phyloP scores from a whole-genome alignment of 2,888 invertebrate species.

The Trypoxylon attenuatum region DNA sequence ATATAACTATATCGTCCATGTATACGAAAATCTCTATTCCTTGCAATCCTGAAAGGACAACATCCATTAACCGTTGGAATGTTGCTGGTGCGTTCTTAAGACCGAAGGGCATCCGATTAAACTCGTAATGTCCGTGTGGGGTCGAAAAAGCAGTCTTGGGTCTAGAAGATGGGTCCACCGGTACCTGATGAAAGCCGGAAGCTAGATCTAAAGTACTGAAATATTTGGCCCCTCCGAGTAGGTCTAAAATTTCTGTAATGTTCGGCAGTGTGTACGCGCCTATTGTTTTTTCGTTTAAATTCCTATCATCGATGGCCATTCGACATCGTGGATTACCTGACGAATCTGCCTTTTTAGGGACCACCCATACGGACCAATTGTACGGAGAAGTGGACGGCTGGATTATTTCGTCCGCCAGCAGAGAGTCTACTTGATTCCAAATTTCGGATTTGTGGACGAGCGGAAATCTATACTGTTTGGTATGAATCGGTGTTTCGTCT shows the following conservation, averaged over 20 bases:
- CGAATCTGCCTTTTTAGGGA: slow-evolving; percentile 2
- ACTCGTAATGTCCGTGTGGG: slow-evolving; percentile 51
- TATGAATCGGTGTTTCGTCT: not conserved
- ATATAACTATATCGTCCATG: slow-evolving; percentile 66
- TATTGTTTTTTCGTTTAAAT: slow-evolving; percentile 26
- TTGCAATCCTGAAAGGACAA: slow-evolving; percentile 54
- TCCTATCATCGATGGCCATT: slow-evolving; percentile 29
- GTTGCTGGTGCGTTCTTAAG: slow-evolving; percentile 56
- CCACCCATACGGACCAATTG: not conserved
- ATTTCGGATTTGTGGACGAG: not conserved
- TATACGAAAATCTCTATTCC: slow-evolving; percentile 62
- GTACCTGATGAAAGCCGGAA: no score
- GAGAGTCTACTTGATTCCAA: not conserved
- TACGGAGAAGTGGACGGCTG: no score
- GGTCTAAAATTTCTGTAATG: slow-evolving; percentile 51
- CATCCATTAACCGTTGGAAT: slow-evolving; percentile 62
- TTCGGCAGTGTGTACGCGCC: slow-evolving; percentile 36
- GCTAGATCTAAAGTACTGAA: no score
- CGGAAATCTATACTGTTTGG: not conserved
- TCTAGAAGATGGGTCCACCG: no score
- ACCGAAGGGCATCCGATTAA: slow-evolving; percentile 49
- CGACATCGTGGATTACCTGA: no score
- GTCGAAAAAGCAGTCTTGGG: slow-evolving; percentile 58
- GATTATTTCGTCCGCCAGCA: not conserved
- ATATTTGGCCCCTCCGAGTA: slow-evolving; percentile 54